Conservation (phyloP, 2,888 invertebrate genomes). For the Idaea biselata region DNA sequence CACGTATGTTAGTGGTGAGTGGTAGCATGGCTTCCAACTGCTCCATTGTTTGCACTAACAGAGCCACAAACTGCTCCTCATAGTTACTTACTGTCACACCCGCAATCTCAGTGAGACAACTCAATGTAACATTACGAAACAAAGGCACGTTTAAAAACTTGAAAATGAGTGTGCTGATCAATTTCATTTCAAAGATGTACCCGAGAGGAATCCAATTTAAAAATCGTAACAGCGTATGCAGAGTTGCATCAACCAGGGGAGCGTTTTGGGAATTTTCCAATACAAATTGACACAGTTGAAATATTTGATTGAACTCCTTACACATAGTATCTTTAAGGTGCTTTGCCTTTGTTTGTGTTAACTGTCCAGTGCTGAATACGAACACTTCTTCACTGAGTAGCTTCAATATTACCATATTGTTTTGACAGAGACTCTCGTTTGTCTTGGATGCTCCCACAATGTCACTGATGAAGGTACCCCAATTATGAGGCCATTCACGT, state of each 20-base stretch:
- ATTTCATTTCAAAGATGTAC: conserved; percentile 99
- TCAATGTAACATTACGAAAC: conserved; percentile 98
- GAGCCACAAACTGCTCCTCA: conserved; percentile 93
- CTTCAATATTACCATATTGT: conserved; percentile 99
- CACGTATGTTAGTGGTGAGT: conserved; percentile 93
- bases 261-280: conserved; percentile 99
- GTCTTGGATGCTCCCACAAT: conserved; percentile 99
- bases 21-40: conserved; percentile 96
- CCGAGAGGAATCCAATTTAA: conserved; percentile 99
- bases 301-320: conserved; percentile 98
- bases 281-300: conserved; percentile 98
- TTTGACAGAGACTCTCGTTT: conserved; percentile 99
- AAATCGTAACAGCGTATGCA: conserved; percentile 97
- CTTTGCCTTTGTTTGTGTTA: conserved; percentile 99
- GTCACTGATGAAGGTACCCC: conserved; percentile 99
- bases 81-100: conserved; percentile 94
- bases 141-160: conserved; percentile 98
- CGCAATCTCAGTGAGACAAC: conserved; percentile 99
- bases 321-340: conserved; percentile 99
- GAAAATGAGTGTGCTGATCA: conserved; percentile 95
- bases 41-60: conserved; percentile 95
- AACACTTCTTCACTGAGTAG: conserved; percentile 99
- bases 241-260: conserved; percentile 95
- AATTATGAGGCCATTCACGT: conserved; percentile 99
- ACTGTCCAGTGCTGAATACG: conserved; percentile 98